Evolutionary conservation across 2,888 invertebrate species (phyloP).

Genomic region (Agelastica alni): DNA sequence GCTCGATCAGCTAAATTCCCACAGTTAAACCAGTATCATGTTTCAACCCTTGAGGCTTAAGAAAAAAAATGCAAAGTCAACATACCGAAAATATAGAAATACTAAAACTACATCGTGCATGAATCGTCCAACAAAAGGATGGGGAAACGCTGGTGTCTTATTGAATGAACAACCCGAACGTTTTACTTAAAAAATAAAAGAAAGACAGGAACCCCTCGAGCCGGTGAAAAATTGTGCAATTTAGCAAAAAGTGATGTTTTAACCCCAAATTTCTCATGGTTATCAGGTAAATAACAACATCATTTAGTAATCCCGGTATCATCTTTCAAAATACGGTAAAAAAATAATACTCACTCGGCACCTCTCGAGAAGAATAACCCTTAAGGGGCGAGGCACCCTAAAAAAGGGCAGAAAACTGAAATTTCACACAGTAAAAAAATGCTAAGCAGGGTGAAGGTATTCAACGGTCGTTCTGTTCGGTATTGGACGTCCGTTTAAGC

Average conservation of each 20-base stretch:
- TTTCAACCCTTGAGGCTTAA: conserved; percentile 35
- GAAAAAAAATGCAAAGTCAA: conserved; percentile 32
- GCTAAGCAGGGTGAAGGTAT: conserved; percentile 37
- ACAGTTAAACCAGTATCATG: conserved; percentile 23
- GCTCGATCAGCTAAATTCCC: conserved; percentile 22
- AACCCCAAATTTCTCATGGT: conserved; percentile 49
- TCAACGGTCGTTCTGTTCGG: conserved; percentile 17
- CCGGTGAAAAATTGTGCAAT: conserved; percentile 45
- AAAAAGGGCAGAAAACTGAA: conserved; percentile 49
- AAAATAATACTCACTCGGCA: conserved; percentile 42
- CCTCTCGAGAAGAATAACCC: conserved; percentile 39
- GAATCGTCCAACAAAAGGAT: conserved; percentile 31
- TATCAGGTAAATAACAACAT: conserved; percentile 46
- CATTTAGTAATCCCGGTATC: conserved; percentile 54
- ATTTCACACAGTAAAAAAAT: conserved; percentile 52
- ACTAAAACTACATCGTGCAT: conserved; percentile 35
- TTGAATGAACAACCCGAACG: conserved; percentile 31
- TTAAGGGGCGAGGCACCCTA: conserved; percentile 45
- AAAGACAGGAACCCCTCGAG: neutral
- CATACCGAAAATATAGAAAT: conserved; percentile 27
- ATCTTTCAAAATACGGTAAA: conserved; percentile 50
- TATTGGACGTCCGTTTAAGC: neutral
- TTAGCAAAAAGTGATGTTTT: conserved; percentile 43
- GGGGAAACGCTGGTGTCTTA: conserved; percentile 32
- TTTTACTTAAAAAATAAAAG: conserved; percentile 24